These are phyloP conservation scores for Drosophila koepferae DNA, from an alignment of 2,888 invertebrate genomes.

Conservation along the genomic window DNA sequence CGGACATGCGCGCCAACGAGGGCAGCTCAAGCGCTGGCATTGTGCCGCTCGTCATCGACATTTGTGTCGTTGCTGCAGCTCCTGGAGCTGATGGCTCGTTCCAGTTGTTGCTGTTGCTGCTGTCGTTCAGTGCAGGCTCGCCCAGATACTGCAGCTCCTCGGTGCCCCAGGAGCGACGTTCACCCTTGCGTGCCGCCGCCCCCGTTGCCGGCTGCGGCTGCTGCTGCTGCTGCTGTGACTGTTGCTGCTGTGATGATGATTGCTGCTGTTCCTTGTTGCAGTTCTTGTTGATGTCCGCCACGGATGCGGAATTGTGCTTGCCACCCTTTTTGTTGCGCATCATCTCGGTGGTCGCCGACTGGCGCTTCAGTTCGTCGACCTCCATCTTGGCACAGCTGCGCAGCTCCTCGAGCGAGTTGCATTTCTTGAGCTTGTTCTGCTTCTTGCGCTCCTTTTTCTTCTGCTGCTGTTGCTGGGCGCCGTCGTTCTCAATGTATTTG, in stretches of 20 bases:
- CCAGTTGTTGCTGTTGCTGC: constrained; percentile 15
- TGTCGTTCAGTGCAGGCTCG: constrained; percentile 44
- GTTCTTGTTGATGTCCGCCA: constrained; percentile 80
- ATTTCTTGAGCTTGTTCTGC: constrained; percentile 87
- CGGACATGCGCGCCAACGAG: constrained; percentile 71
- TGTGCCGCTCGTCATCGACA: not conserved
- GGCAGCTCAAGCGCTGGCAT: constrained; percentile 43
- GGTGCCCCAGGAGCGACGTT: constrained; percentile 89
- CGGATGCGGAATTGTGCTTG: constrained; percentile 78
- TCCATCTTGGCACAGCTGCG: constrained; percentile 90
- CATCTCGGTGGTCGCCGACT: constrained; percentile 82
- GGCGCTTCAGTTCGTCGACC: constrained; percentile 87
- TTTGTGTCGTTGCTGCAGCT: constrained; percentile 16
- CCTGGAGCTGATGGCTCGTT: not conserved
- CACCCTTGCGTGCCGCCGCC: constrained; percentile 76
- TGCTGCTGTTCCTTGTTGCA: constrained; percentile 58
- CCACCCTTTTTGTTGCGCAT: constrained; percentile 74
- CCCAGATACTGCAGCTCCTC: constrained; percentile 87
- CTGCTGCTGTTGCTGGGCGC: constrained; percentile 56
- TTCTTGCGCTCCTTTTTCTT: constrained; percentile 86
- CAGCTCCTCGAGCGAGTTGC: constrained; percentile 93
- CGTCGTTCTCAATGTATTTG: constrained; percentile 90
- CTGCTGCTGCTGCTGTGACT: constrained; percentile 15
- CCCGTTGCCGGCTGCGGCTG: not conserved
- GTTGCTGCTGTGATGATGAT: constrained; percentile 25